Conservation (phyloP, 2,113 vertebrate genomes). For the Diglossa brunneiventris region DNA sequence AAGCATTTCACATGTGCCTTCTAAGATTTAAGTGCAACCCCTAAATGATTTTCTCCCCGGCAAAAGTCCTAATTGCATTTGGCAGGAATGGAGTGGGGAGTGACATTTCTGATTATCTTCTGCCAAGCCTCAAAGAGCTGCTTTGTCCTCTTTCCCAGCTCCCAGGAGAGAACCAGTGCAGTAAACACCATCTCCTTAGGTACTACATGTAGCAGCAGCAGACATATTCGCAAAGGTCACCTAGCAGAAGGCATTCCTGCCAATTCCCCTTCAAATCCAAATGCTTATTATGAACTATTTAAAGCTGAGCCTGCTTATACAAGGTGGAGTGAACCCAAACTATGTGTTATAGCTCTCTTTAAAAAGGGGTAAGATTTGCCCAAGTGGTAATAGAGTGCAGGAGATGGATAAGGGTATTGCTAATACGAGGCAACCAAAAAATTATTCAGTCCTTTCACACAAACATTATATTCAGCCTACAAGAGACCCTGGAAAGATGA, state of each 20-base stretch:
- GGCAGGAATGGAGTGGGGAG: conserved; percentile 9
- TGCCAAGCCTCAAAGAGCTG: conserved; percentile 41
- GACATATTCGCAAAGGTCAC: conserved; percentile 29
- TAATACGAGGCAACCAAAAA: neutral
- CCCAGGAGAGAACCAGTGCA: conserved; percentile 13
- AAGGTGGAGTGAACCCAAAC: neutral
- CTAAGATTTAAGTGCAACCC: neutral
- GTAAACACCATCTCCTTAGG: conserved; percentile 42
- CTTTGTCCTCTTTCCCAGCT: conserved; percentile 27
- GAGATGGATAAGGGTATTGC: neutral
- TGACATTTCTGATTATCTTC: conserved; percentile 55
- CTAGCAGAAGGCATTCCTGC: conserved; percentile 19
- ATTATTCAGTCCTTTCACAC: neutral
- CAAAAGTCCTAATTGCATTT: conserved; percentile 33
- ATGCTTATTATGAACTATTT: neutral
- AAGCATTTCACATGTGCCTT: neutral
- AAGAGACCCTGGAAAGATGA: neutral
- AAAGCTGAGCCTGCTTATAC: neutral
- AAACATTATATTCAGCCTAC: neutral
- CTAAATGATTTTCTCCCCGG: neutral
- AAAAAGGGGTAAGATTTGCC: neutral
- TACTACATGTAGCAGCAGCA: conserved; percentile 34
- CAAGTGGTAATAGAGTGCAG: neutral
- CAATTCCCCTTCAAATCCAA: conserved; percentile 18
- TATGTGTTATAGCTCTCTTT: neutral